phyloP scores from a whole-genome alignment of 1,140 invertebrate species.

The Trissolcus basalis region DNA sequence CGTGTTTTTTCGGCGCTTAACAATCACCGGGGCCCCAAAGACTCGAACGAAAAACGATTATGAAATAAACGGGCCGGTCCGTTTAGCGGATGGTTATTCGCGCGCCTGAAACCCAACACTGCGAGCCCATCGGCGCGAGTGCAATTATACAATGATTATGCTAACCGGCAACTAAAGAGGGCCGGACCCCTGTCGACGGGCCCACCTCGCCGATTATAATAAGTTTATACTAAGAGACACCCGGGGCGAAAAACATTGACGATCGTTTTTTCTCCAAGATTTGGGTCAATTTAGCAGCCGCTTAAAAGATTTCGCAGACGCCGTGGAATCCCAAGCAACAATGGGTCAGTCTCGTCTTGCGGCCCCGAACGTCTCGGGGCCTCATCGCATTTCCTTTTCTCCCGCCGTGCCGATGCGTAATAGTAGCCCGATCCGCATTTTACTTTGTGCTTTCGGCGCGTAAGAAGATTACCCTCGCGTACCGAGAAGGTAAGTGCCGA shows the following conservation, averaged over 20 bases:
- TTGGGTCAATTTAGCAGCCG: conserved; percentile 70
- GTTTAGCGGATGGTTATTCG: conserved; percentile 15
- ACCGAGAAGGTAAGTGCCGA: conserved; percentile 66
- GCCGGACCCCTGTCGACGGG: conserved; percentile 51
- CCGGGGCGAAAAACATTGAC: conserved; percentile 39
- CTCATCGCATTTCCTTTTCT: conserved; percentile 48
- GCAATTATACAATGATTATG: conserved; percentile 53
- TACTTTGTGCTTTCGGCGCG: conserved; percentile 71
- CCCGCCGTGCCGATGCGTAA: conserved; percentile 63
- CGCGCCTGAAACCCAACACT: conserved; percentile 41
- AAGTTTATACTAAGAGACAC: conserved; percentile 65
- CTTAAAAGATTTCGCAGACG: conserved; percentile 68
- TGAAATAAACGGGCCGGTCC: conserved; percentile 18
- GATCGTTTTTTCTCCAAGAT: conserved; percentile 55
- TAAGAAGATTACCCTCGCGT: conserved; percentile 71
- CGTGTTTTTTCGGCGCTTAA: conserved; percentile 21
- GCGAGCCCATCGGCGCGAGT: conserved; percentile 30
- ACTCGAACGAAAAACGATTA: conserved; percentile 50
- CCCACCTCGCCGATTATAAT: conserved; percentile 62
- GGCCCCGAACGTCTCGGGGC: conserved; percentile 16
- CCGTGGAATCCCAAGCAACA: conserved; percentile 22
- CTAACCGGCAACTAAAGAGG: conserved; percentile 61
- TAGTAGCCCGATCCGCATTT: conserved; percentile 67
- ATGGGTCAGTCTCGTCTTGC: conserved; percentile 13
- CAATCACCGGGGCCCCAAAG: conserved; percentile 8